phyloP scores from a whole-genome alignment of 2,888 invertebrate species.

The Sialis fuliginosa region DNA sequence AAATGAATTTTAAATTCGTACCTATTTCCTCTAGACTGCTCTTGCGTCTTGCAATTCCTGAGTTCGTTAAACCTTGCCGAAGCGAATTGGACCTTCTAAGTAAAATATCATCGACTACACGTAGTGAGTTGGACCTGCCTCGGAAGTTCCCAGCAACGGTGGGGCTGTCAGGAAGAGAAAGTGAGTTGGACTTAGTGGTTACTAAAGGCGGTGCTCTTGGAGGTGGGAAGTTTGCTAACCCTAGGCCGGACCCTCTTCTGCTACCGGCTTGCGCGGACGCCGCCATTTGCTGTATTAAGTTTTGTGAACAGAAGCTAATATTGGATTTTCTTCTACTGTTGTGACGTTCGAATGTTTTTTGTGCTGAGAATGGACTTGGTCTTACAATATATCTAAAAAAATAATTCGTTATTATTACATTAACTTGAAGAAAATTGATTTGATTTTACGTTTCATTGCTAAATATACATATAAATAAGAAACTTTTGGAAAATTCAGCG shows the following conservation, averaged over 20 bases:
- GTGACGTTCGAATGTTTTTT: slow-evolving; percentile 85
- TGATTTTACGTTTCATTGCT: no score
- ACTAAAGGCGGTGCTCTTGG: slow-evolving; percentile 57
- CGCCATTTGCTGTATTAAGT: slow-evolving; percentile 44
- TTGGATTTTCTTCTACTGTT: slow-evolving; percentile 81
- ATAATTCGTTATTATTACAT: not conserved
- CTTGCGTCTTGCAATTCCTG: slow-evolving; percentile 45
- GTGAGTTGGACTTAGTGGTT: slow-evolving; percentile 73
- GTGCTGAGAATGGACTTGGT: slow-evolving; percentile 88
- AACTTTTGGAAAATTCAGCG: no score
- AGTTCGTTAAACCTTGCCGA: slow-evolving; percentile 58
- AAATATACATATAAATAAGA: no score
- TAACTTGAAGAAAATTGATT: no score
- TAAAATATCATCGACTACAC: slow-evolving; percentile 73
- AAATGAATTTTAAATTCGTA: no score
- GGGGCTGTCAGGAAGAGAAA: slow-evolving; percentile 77
- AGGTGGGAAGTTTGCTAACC: slow-evolving; percentile 40
- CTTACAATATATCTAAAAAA: slow-evolving; percentile 66
- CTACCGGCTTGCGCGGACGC: slow-evolving; percentile 30
- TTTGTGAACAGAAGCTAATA: slow-evolving; percentile 77
- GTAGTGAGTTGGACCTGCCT: slow-evolving; percentile 68
- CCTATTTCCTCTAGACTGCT: slow-evolving; percentile 77
- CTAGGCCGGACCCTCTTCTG: slow-evolving; percentile 26
- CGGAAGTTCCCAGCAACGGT: slow-evolving; percentile 63
- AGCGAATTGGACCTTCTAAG: slow-evolving; percentile 69